Percentiles rank a stretch among this genome's conserved stretches.
Conservation (phyloP, 2,888 invertebrate species). For the Caenorhabditis sp. region DNA sequence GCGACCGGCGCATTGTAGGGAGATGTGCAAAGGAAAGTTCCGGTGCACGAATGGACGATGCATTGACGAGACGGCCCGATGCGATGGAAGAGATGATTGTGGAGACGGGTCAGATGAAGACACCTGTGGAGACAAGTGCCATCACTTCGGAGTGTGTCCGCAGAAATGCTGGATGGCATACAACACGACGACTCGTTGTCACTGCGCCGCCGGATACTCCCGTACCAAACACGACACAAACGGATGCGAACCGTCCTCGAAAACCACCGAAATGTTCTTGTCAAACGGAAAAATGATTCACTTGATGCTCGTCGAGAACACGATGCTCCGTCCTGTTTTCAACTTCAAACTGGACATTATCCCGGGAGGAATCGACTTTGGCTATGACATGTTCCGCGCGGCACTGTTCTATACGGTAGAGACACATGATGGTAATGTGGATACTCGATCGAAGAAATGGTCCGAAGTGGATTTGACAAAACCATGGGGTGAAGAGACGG, state of each 20-base stretch:
- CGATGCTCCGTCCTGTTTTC: conserved; percentile 16
- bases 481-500: conserved; percentile 31
- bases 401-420: conserved; percentile 29
- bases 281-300: conserved; percentile 46
- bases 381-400: conserved; percentile 23
- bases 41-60: conserved; percentile 58
- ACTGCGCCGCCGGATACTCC: conserved; percentile 63
- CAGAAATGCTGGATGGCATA: conserved; percentile 59
- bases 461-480: conserved; percentile 21
- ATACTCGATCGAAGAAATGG: conserved; percentile 31
- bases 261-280: conserved; percentile 50
- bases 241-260: conserved; percentile 38
- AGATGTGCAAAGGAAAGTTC: conserved; percentile 57
- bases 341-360: conserved; percentile 28
- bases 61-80: conserved; percentile 82
- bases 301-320: conserved; percentile 19
- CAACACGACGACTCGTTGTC: conserved; percentile 48
- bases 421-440: background rate
- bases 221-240: conserved; percentile 9
- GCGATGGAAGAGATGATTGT: conserved; percentile 90
- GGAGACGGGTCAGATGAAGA: conserved; percentile 82
- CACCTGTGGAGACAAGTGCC: conserved; percentile 59
- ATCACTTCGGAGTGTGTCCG: conserved; percentile 67
- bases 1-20: conserved; percentile 55
- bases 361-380: conserved; percentile 41